Evolutionary conservation across 2,113 vertebrate genomes (phyloP), one percentile per base, ranked within the genome.

Genomic region (Uria aalge): DNA sequence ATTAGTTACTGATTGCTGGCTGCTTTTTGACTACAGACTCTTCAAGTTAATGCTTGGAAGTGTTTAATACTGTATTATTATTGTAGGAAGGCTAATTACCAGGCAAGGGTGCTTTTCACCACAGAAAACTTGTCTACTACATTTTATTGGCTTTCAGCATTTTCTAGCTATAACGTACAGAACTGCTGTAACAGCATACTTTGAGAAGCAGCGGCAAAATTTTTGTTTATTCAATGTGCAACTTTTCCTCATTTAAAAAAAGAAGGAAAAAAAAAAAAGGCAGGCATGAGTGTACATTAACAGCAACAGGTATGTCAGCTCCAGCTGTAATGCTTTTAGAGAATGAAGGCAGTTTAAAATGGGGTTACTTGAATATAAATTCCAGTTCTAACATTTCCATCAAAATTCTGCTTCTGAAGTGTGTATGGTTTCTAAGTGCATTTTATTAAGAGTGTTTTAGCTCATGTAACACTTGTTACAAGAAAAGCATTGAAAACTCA

Each of bases 361-460:
- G 16, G 38, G 13, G 12, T 62, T 87, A 79, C 26, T 88, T 56
- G 56, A 63, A 53, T 55, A 48, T 55, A 55, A 94, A 90, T 80
- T 85, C 17, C n/a, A 53, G 11, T 66, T 77, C 13, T 36, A 47
- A 82, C 53, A 69, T 80, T 36, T 64, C 77, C n/a, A 19, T 91
- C 43, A 0, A 80, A 76, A 45, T 57, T 74, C 47, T 92, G 27
- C 32, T 86, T 91, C 76, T 92, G 76, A 62, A 67, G 43, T 6
- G 1, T 76, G 34, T 69, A 13, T 88, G 72, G 38, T 86, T 96
- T 94, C 57, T 38, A 84, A 63, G 47, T 71, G 47, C 22, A 7
- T 91, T 94, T 94, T 88, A 91, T 76, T 88, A 76, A 57, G 67
- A 76, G n/a, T 88, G 89, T 80, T 96, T 80, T 73, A 96, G 79